Evolutionary conservation across 2,797 vertebrate species (phyloP), one percentile per base, ranked within the genome.

Genomic region (Sternarchorhynchus goeldii): DNA sequence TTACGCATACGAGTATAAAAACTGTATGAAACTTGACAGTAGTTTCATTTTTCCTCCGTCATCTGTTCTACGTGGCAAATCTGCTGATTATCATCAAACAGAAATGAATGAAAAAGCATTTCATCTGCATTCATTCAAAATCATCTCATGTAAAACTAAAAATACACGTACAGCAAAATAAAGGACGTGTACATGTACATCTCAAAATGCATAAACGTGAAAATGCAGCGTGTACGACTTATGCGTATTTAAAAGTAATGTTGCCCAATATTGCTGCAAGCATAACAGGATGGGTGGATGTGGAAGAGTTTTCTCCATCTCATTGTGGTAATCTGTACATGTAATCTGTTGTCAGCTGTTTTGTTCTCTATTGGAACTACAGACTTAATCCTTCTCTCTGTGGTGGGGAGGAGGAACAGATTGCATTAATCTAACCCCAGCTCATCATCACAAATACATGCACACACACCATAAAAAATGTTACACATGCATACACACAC

Each of bases 281-380:
- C 39, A 14, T 66, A 31, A 7, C 29, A 70, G 65, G 70, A 68
- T 56, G 59, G 69, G 39, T 32, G 31, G 12, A 67, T 78, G 66
- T 75, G 63, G 53, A 56, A 63, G 56, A 80, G 65, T 71, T 65
- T 81, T 64, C 70, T 64, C 39, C 21, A 59, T 57, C 80, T 69
- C 76, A 50, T 78, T 25, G 31, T 83, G 85, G 85, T 92, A 92
- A 93, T 91, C 91, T 88, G 77, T 69, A 29, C 66, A 73, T 90
- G 88, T 92, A 91, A 93, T 92, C 91, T 89, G 81, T 82, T 83
- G 84, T 91, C 89, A 90, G 90, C 87, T 92, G 90, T 89, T 89
- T 90, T 92, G 91, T 92, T 84, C 85, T 81, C 84, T 86, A 79
- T 79, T 77, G 80, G 80, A 85, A 79, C 78, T 86, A 84, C 84